These are phyloP conservation scores for Catharus bicknelli DNA, from an alignment of 2,113 vertebrate genomes.

Conservation along the genomic window DNA sequence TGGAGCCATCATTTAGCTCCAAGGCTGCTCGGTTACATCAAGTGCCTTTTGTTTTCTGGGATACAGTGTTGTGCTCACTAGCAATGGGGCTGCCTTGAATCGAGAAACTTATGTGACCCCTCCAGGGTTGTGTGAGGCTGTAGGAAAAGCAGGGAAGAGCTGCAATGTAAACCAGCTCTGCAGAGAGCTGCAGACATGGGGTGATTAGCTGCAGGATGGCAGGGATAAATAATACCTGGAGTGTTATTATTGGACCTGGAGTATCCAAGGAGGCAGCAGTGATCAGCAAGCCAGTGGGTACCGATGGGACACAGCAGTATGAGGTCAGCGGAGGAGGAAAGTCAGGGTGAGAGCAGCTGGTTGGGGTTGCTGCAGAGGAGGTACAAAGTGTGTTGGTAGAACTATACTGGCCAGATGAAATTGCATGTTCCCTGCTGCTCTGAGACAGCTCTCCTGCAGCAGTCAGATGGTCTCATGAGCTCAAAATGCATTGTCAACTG, in stretches of 20 bases:
- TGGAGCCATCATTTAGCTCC: background rate
- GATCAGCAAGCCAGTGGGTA: background rate
- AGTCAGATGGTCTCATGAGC: background rate
- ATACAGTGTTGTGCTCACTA: background rate
- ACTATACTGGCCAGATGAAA: background rate
- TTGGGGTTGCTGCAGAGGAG: background rate
- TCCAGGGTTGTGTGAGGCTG: background rate
- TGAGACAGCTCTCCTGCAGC: background rate
- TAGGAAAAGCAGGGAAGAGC: background rate
- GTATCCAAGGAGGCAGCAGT: background rate
- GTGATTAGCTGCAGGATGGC: background rate
- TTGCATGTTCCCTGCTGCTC: background rate
- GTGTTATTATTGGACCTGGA: background rate
- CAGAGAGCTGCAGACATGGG: background rate
- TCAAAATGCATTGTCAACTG: background rate
- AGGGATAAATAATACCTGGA: background rate
- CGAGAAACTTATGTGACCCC: background rate
- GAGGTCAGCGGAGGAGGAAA: background rate
- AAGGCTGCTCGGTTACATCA: background rate
- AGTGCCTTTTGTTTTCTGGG: slow-evolving; percentile 5
- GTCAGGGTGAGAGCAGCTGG: background rate
- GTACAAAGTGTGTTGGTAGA: background rate
- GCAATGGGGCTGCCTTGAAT: background rate
- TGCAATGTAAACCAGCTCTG: background rate
- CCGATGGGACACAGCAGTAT: background rate